A percentile compares a stretch with the other conserved stretches of the same genome.
Evolutionary conservation across 2,888 invertebrate genomes (phyloP).

Genomic region (Fabriciana adippe): DNA sequence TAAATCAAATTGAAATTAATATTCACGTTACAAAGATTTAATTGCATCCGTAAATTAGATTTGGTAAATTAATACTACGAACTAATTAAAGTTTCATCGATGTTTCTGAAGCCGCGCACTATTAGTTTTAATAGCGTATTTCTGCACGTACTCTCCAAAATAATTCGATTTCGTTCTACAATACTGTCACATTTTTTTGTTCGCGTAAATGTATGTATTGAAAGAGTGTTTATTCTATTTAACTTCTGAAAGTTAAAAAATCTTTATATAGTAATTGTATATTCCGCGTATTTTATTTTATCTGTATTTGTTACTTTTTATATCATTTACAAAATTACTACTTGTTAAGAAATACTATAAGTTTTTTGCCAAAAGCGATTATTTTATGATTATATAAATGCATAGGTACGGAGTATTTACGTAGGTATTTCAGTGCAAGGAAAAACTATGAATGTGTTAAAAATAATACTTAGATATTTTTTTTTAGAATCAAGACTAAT

Average conservation of each 20-base stretch:
- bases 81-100: conserved; percentile 69
- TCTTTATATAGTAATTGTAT: too few species aligned
- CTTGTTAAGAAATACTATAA: too few species aligned
- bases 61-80: conserved; percentile 64
- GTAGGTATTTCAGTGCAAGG: too few species aligned
- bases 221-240: neutral
- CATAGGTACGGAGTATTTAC: too few species aligned
- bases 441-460: too few species aligned
- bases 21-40: conserved; percentile 41
- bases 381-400: too few species aligned
- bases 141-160: conserved; percentile 34
- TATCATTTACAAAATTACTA: too few species aligned
- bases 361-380: too few species aligned
- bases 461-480: too few species aligned
- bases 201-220: neutral
- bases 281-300: too few species aligned
- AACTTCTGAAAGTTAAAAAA: neutral
- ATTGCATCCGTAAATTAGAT: conserved; percentile 58
- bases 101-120: conserved; percentile 51
- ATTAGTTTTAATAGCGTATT: conserved; percentile 43
- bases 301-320: too few species aligned
- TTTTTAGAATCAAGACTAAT: too few species aligned
- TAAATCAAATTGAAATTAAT: conserved; percentile 1
- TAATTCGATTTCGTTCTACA: conserved; percentile 30
- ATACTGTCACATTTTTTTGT: conserved; percentile 26